Conservation (phyloP, 2,113 vertebrate genomes). For the Grammomys surdaster region DNA sequence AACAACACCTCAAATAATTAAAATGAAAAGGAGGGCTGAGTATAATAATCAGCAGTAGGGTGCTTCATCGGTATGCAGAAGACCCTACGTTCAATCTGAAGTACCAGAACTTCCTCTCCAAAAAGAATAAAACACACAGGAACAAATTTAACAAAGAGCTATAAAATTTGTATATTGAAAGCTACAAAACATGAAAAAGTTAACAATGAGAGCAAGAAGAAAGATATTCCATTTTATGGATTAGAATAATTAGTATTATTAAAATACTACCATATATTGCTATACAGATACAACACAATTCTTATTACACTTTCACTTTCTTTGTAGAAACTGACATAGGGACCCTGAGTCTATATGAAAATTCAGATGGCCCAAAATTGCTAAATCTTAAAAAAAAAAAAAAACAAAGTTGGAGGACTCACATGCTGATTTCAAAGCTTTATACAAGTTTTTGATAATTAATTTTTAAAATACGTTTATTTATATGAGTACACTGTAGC, state of each 20-base stretch:
- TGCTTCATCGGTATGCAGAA: background rate
- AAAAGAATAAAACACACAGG: background rate
- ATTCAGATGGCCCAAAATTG: constrained; percentile 25
- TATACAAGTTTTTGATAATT: constrained; percentile 43
- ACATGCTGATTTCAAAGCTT: constrained; percentile 44
- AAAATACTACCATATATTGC: constrained; percentile 20
- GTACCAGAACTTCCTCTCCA: no score
- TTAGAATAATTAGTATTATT: constrained; percentile 47
- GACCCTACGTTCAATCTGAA: background rate
- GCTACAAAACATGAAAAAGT: constrained; percentile 30
- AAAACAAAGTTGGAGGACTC: background rate
- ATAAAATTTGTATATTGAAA: constrained; percentile 39
- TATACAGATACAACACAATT: constrained; percentile 26
- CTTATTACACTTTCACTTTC: constrained; percentile 10
- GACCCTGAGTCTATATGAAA: constrained; percentile 27
- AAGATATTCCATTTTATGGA: constrained; percentile 36
- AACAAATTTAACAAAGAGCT: constrained; percentile 44
- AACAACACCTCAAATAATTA: background rate
- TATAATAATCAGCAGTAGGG: background rate
- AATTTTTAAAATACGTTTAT: background rate
- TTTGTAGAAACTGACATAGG: constrained; percentile 48
- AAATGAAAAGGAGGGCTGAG: background rate
- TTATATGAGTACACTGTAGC: no score
- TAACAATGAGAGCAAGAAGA: constrained; percentile 26
- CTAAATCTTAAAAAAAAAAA: constrained; percentile 42